phyloP scores from a whole-genome alignment of 2,797 vertebrate species.

The Anolis apletophallus region DNA sequence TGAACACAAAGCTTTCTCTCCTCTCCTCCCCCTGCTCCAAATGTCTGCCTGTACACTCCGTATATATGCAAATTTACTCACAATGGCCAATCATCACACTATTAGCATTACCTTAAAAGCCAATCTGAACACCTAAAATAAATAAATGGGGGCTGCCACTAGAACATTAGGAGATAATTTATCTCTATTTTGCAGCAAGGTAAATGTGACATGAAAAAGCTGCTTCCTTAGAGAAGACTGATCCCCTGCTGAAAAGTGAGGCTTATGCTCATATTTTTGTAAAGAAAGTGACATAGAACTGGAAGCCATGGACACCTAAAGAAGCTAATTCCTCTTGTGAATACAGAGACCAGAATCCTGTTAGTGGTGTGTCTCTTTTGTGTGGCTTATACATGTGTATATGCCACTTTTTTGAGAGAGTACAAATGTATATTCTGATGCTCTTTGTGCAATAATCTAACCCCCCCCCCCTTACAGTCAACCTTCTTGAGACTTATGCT shows the following conservation, averaged over 20 bases:
- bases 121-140: constrained; percentile 6
- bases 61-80: not conserved
- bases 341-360: not conserved
- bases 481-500: too few relatives aligned
- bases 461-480: too few relatives aligned
- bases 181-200: not conserved
- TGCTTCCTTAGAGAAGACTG: not conserved
- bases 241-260: not conserved
- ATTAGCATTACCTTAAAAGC: constrained; percentile 3
- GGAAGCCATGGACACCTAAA: not conserved
- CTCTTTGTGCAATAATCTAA: too few relatives aligned
- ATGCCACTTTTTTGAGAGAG: too few relatives aligned
- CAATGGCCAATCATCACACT: not conserved
- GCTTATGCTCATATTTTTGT: not conserved
- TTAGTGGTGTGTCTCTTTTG: too few relatives aligned
- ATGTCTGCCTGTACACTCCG: not conserved
- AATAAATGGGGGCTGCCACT: constrained; percentile 1
- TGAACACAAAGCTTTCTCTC: not conserved
- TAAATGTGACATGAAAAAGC: constrained; percentile 10
- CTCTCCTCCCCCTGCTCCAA: not conserved
- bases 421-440: too few relatives aligned
- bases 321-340: not conserved
- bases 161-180: not conserved
- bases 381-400: too few relatives aligned
- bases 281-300: not conserved